Evolutionary conservation across 2,888 invertebrate genomes (phyloP).

Genomic region (Drosophila pseudotalamancana): DNA sequence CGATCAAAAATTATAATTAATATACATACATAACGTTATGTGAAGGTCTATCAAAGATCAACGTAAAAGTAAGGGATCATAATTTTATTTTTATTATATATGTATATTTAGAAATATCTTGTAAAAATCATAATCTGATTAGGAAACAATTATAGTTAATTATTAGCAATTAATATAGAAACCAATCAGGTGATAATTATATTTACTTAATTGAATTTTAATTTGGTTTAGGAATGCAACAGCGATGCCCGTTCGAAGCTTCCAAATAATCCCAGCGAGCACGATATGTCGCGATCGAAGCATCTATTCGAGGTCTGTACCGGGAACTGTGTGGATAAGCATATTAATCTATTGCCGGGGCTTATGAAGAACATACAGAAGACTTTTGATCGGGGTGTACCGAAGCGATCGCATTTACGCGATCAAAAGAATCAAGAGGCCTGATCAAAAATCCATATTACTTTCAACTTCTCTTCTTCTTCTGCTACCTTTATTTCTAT

Average conservation of each 20-base stretch:
- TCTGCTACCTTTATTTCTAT: neutral
- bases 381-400: conserved; percentile 70
- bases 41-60: too few species aligned
- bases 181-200: too few species aligned
- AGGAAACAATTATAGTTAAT: too few species aligned
- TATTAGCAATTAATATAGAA: too few species aligned
- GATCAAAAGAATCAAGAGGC: conserved; percentile 19
- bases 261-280: conserved; percentile 57
- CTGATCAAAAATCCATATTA: neutral
- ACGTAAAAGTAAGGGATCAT: too few species aligned
- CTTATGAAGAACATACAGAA: conserved; percentile 75
- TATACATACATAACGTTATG: too few species aligned
- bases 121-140: too few species aligned
- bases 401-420: conserved; percentile 39
- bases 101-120: too few species aligned
- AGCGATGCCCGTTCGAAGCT: conserved; percentile 58
- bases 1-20: too few species aligned
- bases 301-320: conserved; percentile 78
- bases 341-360: conserved; percentile 73
- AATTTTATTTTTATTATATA: too few species aligned
- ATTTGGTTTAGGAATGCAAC: conserved; percentile 67
- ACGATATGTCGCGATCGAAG: conserved; percentile 68
- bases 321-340: conserved; percentile 74
- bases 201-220: too few species aligned
- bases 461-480: too few species aligned